These are phyloP conservation scores for Leptinotarsa peninsularis DNA, from an alignment of 2,888 invertebrate genomes.

Conservation along the genomic window DNA sequence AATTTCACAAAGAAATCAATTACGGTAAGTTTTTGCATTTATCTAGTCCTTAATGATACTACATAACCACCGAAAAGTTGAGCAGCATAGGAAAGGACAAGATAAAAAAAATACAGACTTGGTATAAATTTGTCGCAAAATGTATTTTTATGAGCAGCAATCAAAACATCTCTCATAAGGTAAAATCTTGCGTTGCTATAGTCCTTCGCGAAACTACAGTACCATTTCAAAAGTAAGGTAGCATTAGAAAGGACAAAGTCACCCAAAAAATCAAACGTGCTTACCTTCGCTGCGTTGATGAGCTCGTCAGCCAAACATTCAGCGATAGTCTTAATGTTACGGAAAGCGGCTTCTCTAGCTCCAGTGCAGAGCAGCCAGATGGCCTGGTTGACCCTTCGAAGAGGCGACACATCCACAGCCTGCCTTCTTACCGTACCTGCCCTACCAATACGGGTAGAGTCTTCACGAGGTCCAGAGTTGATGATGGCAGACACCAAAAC, in stretches of 20 bases:
- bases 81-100: conserved; percentile 48
- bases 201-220: conserved; percentile 58
- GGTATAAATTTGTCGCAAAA: conserved; percentile 31
- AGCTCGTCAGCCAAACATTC: conserved; percentile 99
- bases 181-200: conserved; percentile 34
- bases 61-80: conserved; percentile 37
- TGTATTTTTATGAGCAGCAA: conserved; percentile 28
- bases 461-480: conserved; percentile 99
- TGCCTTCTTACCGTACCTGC: conserved; percentile 99
- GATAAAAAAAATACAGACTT: conserved; percentile 23
- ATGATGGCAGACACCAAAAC: conserved; percentile 97
- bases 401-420: conserved; percentile 98
- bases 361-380: conserved; percentile 99
- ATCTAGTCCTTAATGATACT: conserved; percentile 48
- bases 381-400: conserved; percentile 98
- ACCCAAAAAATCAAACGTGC: neutral
- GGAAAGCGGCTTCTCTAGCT: conserved; percentile 98
- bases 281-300: conserved; percentile 97
- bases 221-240: conserved; percentile 46
- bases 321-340: conserved; percentile 99
- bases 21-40: conserved; percentile 45
- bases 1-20: conserved; percentile 31
- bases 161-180: conserved; percentile 20
- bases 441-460: conserved; percentile 99
- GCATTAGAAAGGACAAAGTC: conserved; percentile 63